Base-by-base conservation (phyloP, 2,113 vertebrate genomes). In the Rhinogobius similis region DNA sequence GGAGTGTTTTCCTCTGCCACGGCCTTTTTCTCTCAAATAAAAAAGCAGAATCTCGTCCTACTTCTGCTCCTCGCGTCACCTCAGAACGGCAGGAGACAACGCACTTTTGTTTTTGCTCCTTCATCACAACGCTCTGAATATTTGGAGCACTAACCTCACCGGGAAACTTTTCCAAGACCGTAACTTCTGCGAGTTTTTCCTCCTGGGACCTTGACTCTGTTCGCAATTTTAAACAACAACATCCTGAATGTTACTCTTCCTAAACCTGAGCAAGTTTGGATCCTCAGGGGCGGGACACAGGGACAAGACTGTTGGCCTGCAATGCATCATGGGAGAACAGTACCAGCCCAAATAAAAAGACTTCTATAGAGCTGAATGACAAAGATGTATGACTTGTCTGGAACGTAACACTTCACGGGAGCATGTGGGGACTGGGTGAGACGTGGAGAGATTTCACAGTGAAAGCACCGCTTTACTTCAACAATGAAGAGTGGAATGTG, bases 111-210 rank as follows among this genome's bases (percentile, higher is more conserved):
- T n/a, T 52, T 52, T 23, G 50, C 50, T 29, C 46, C 67, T 75
- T 74, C 46, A 69, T 87, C 67, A 62, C 36, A 65, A 75, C 67
- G 59, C 67, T 69, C 50, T 64, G 63, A 59, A 55, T 76, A 63
- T 75, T 55, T 32, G 36, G 82, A 71, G 71, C 59, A 23, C 2
- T 0, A 36, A 62, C 16, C 67, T 82, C 80, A 20, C 26, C 16
- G 56, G 26, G 26, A 29, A 59, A 32, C 5, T 59, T 32, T 59
- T 53, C 55, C 44, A 70, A 67, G 66, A 73, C 56, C 63, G n/a
- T 11, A 13, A 53, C 70, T 70, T 53, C 48, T 41, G 63, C 18
- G 14, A 32, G 27, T 18, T 8, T 29, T 32, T 20, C 9, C 56
- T 59, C 56, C 16, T 9, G 56, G 27, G 56, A 59, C 56, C 26